Percentiles rank a stretch among this genome's conserved stretches.
phyloP scores from a whole-genome alignment of 2,113 vertebrate genomes.

The Saimiri boliviensis region DNA sequence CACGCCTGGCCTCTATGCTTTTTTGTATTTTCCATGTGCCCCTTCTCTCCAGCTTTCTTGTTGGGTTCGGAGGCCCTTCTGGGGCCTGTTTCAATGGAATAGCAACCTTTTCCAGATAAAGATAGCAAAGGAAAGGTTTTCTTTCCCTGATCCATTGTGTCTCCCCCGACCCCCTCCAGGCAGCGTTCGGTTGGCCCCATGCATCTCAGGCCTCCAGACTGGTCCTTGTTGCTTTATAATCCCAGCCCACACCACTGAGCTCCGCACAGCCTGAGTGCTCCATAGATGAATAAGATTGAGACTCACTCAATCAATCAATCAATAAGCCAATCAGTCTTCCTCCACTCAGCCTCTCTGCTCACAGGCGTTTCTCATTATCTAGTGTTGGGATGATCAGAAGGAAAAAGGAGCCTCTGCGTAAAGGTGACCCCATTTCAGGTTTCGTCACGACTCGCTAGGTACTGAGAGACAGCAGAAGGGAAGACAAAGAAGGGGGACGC shows the following conservation, averaged over 20 bases:
- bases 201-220: neutral
- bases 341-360: neutral
- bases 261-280: neutral
- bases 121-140: neutral
- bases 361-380: neutral
- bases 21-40: neutral
- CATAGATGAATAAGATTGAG: neutral
- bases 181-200: neutral
- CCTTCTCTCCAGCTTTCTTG: neutral
- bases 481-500: neutral
- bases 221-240: neutral
- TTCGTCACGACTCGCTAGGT: neutral
- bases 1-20: neutral
- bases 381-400: neutral
- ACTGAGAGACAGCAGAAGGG: neutral
- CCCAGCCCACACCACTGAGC: neutral
- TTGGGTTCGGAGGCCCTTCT: neutral
- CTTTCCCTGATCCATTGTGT: neutral
- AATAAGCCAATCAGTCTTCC: slow-evolving; percentile 46
- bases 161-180: neutral
- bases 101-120: neutral
- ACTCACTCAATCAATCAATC: slow-evolving; percentile 49
- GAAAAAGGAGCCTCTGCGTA: neutral
- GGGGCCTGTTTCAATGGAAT: neutral
- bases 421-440: slow-evolving; percentile 48